phyloP scores from a whole-genome alignment of 2,113 vertebrate species.

The Pao palembangensis region DNA sequence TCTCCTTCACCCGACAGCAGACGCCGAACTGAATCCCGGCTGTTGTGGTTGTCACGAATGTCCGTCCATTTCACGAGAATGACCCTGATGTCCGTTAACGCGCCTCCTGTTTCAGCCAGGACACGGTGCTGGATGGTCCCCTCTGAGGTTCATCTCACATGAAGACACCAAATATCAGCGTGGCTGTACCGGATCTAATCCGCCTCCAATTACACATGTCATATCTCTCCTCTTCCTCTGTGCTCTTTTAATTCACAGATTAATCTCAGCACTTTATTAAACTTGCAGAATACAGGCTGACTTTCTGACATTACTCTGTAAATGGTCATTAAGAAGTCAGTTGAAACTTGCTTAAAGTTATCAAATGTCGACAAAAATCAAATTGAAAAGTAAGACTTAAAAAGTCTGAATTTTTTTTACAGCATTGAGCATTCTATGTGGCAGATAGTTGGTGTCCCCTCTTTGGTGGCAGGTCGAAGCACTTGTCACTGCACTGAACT shows the following conservation, averaged over 20 bases:
- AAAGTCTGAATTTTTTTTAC: too few relatives aligned
- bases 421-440: too few relatives aligned
- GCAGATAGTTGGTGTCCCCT: too few relatives aligned
- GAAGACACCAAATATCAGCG: slow-evolving; percentile 13
- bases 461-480: too few relatives aligned
- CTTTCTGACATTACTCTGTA: too few relatives aligned
- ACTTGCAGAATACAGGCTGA: too few relatives aligned
- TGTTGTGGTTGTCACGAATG: slow-evolving; percentile 11
- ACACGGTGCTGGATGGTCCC: slow-evolving; percentile 12
- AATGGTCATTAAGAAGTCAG: too few relatives aligned
- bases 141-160: slow-evolving; percentile 11
- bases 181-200: slow-evolving; percentile 22
- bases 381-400: too few relatives aligned
- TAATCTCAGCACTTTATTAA: slow-evolving; percentile 6
- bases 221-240: slow-evolving; percentile 14
- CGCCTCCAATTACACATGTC: slow-evolving; percentile 32
- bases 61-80: slow-evolving; percentile 11
- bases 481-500: too few relatives aligned
- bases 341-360: too few relatives aligned
- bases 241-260: slow-evolving; percentile 14
- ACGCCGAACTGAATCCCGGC: slow-evolving; percentile 22
- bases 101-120: slow-evolving; percentile 40
- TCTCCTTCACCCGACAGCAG: slow-evolving; percentile 15
- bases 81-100: not conserved
- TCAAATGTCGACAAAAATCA: too few relatives aligned